A percentile compares a stretch with the other conserved stretches of the same genome.
These are phyloP conservation scores for Xylota sylvarum DNA, from an alignment of 2,888 invertebrate species.

Conservation along the genomic window DNA sequence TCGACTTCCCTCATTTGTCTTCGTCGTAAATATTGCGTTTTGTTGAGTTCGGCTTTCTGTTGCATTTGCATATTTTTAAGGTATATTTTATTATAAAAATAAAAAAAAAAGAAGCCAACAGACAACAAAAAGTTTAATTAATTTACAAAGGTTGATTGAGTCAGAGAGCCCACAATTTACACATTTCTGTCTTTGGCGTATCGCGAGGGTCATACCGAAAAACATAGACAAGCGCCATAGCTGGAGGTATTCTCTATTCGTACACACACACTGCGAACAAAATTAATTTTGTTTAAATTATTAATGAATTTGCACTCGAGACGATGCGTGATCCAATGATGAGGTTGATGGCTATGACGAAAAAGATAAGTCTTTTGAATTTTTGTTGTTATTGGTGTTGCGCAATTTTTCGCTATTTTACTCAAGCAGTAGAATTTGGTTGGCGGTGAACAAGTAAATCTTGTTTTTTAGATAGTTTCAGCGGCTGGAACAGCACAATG, in stretches of 20 bases:
- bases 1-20: conserved; percentile 22
- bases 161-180: conserved; percentile 13
- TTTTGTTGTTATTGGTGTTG: conserved; percentile 24
- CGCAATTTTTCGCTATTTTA: conserved; percentile 32
- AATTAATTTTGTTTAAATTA: conserved; percentile 33
- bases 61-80: conserved; percentile 42
- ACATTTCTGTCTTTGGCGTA: neutral
- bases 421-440: neutral
- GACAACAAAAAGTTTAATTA: conserved; percentile 42
- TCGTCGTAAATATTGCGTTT: conserved; percentile 45
- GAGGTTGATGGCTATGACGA: neutral
- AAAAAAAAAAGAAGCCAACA: conserved; percentile 2
- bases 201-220: conserved; percentile 17
- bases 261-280: neutral
- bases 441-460: conserved; percentile 39
- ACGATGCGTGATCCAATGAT: conserved; percentile 14
- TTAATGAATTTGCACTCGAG: conserved; percentile 57
- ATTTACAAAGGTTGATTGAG: conserved; percentile 53
- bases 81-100: neutral
- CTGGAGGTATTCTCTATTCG: too few species aligned
- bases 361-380: neutral
- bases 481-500: conserved; percentile 15
- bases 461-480: conserved; percentile 11
- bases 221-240: neutral
- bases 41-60: conserved; percentile 5